Percentiles rank a stretch among this genome's conserved stretches.
These are phyloP conservation scores for Temnothorax longispinosus DNA, from an alignment of 1,140 invertebrate species.

Conservation along the genomic window DNA sequence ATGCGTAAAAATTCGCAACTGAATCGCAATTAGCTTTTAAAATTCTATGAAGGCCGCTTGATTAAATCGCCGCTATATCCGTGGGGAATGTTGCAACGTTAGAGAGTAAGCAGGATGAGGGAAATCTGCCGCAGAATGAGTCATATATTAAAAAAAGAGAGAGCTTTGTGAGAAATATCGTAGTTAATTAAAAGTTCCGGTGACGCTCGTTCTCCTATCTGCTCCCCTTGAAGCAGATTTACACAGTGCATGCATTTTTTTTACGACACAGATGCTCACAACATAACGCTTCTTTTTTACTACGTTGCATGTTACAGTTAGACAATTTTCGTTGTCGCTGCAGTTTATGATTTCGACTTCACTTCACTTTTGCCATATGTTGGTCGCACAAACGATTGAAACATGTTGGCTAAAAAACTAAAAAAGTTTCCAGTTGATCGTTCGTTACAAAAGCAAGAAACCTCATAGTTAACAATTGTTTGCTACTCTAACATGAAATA, in stretches of 20 bases:
- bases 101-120: background rate
- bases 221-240: slow-evolving; percentile 13
- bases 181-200: slow-evolving; percentile 56
- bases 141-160: slow-evolving; percentile 28
- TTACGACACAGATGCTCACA: background rate
- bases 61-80: slow-evolving; percentile 40
- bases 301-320: background rate
- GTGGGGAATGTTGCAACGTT: slow-evolving; percentile 28
- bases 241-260: slow-evolving; percentile 27
- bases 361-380: background rate
- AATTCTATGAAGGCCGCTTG: slow-evolving; percentile 20
- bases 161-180: slow-evolving; percentile 37
- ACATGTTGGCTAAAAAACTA: slow-evolving; percentile 3
- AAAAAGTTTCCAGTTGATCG: slow-evolving; percentile 2
- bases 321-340: slow-evolving; percentile 18
- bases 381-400: slow-evolving; percentile 12
- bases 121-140: slow-evolving; percentile 10
- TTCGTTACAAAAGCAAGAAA: slow-evolving; percentile 6
- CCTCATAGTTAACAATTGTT: background rate
- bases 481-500: slow-evolving; percentile 5
- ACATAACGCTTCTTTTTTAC: background rate
- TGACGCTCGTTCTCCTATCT: background rate
- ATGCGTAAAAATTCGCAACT: background rate
- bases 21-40: slow-evolving; percentile 45
- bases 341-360: slow-evolving; percentile 18